Evolutionary conservation across 2,888 invertebrate species (phyloP), one percentile per base, ranked within the genome.

Genomic region (Mylabris sibirica): DNA sequence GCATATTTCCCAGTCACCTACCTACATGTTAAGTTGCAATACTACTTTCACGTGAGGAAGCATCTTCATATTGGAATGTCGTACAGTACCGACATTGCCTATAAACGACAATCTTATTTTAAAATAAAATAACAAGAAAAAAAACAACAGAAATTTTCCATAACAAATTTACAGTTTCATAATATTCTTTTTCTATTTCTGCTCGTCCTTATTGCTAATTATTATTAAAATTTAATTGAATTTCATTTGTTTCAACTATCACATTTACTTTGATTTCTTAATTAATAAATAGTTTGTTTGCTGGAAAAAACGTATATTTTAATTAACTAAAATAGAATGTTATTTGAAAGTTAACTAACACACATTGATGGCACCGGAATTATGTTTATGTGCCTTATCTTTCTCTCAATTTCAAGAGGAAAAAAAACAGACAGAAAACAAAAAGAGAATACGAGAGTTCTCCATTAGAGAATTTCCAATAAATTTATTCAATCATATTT

Each of bases 41-140:
- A 82, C 82, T 83, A 83, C 84, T 84, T 84, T 84, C 84, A 83
- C 83, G 80, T 77, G 72, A 78, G 76, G 81, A 81, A 81, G 80
- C 83, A 81, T 83, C 80, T 81, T 82, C 81, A 74, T 75, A 77
- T 77, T 79, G 82, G 82, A 81, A 82, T 82, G 82, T 79, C 76
- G 79, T 73, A 76, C 71, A 74, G 72, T 74, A 75, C 75, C 70
- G 71, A 69, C 57, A n/a, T 57, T 26, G 26, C 24, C 57, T 57
- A 57, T 26, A 26, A 57, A 57, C 70, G 69, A 66, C 69, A 60
- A 67, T 68, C 68, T 69, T 67, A 67, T 64, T 66, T 72, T 72
- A 64, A 62, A 60, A 30, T 60, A 53, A 26, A 44, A 44, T 44
- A 44, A 44, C n/a, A 44, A 17, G 3, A 6, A 4, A 6, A 44